These are phyloP conservation scores for Triplophysa tibetana DNA, from an alignment of 2,113 vertebrate species.

Conservation along the genomic window DNA sequence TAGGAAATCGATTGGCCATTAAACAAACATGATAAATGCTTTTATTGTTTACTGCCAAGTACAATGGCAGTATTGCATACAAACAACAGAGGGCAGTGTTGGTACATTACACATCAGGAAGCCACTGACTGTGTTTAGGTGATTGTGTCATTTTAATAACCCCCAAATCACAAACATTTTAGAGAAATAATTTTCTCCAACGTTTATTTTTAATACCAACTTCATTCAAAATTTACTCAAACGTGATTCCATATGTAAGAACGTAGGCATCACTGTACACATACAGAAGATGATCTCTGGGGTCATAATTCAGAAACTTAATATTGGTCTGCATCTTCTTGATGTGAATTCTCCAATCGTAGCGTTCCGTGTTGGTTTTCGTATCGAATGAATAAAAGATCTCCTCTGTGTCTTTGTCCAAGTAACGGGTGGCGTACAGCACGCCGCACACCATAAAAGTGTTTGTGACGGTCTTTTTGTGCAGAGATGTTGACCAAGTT, in stretches of 20 bases:
- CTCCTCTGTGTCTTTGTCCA: constrained; percentile 63
- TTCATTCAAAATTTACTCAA: constrained; percentile 5
- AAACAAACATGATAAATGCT: no score
- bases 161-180: no score
- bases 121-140: no score
- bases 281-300: constrained; percentile 68
- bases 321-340: constrained; percentile 69
- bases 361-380: constrained; percentile 60
- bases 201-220: no score
- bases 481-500: constrained; percentile 70
- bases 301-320: constrained; percentile 72
- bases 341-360: constrained; percentile 63
- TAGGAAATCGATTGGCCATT: no score
- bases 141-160: no score
- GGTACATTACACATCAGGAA: no score
- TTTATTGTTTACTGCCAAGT: no score
- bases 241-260: constrained; percentile 30
- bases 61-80: background rate
- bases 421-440: constrained; percentile 70
- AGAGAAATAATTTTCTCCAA: no score
- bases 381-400: constrained; percentile 76
- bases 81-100: constrained; percentile 25
- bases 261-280: constrained; percentile 60
- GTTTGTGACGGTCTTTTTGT: constrained; percentile 71
- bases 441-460: constrained; percentile 73